phyloP scores from a whole-genome alignment of 53 echinoderm and acorn worm genomes.

The Echinarachnius parma region DNA sequence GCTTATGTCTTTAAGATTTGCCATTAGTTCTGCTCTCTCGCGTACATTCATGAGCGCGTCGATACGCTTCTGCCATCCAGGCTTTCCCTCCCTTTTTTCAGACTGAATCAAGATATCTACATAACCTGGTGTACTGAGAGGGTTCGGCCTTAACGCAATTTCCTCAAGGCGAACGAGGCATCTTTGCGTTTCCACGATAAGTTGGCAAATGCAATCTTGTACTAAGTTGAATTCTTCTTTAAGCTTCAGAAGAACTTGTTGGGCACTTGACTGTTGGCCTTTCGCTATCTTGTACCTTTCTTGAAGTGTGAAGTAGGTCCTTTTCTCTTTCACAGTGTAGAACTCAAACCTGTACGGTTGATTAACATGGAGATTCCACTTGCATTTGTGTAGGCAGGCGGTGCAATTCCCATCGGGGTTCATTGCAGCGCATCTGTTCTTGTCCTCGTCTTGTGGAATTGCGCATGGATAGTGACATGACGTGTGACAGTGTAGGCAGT shows the following conservation, averaged over 20 bases:
- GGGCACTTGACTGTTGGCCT: neutral
- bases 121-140: neutral
- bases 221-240: neutral
- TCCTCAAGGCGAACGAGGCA: slow-evolving; percentile 15
- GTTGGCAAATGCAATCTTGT: neutral
- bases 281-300: slow-evolving; percentile 4
- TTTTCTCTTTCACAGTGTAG: neutral
- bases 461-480: slow-evolving; percentile 16
- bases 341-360: neutral
- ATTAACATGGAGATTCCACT: slow-evolving; percentile 5
- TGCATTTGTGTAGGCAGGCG: slow-evolving; percentile 1
- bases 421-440: neutral
- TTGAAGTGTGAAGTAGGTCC: neutral
- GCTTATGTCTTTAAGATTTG: too few relatives aligned
- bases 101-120: slow-evolving; percentile 12
- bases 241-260: slow-evolving; percentile 4
- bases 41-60: neutral
- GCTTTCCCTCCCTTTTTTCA: slow-evolving; percentile 9
- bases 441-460: neutral
- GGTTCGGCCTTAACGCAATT: too few relatives aligned
- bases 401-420: neutral
- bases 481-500: neutral
- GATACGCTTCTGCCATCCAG: slow-evolving; percentile 3
- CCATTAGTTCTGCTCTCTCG: too few relatives aligned
- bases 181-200: neutral